Evolutionary conservation across 92 coral and sea anemone genomes (phyloP).

Genomic region (Bergia puertoricense): DNA sequence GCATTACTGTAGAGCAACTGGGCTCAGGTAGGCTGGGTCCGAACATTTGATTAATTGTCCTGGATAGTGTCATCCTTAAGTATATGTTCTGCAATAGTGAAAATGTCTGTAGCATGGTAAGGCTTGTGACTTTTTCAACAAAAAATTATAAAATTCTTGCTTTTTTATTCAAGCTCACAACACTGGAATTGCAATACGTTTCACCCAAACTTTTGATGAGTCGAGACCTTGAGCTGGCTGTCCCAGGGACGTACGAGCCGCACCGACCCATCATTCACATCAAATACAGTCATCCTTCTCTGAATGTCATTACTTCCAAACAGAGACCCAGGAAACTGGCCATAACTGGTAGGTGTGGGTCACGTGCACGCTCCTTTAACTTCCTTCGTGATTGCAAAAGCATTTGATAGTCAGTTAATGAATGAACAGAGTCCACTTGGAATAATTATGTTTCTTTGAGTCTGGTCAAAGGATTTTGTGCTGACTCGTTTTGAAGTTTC

Average conservation of each 20-base stretch:
- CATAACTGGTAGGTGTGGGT: slow-evolving; percentile 66
- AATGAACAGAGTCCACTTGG: background rate
- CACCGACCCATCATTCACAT: slow-evolving; percentile 96
- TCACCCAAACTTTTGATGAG: slow-evolving; percentile 97
- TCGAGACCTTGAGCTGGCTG: slow-evolving; percentile 97
- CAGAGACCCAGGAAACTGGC: slow-evolving; percentile 95
- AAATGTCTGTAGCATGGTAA: background rate
- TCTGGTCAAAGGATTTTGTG: background rate
- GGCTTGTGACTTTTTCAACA: background rate
- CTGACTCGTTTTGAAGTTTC: background rate
- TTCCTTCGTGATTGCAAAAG: background rate
- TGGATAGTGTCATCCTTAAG: too few relatives aligned
- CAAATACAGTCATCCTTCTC: slow-evolving; percentile 89
- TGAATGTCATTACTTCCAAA: slow-evolving; percentile 96
- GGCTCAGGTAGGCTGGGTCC: too few relatives aligned
- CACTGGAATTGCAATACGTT: slow-evolving; percentile 96
- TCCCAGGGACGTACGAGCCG: slow-evolving; percentile 98
- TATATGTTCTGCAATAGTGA: too few relatives aligned
- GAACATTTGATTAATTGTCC: too few relatives aligned
- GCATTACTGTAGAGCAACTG: too few relatives aligned
- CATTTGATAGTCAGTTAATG: background rate
- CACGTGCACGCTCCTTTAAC: background rate
- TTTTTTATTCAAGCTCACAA: slow-evolving; percentile 72
- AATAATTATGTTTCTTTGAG: background rate
- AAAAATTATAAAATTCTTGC: background rate